These are phyloP conservation scores for Cantharis rufa DNA, from an alignment of 2,888 invertebrate species.

Conservation along the genomic window DNA sequence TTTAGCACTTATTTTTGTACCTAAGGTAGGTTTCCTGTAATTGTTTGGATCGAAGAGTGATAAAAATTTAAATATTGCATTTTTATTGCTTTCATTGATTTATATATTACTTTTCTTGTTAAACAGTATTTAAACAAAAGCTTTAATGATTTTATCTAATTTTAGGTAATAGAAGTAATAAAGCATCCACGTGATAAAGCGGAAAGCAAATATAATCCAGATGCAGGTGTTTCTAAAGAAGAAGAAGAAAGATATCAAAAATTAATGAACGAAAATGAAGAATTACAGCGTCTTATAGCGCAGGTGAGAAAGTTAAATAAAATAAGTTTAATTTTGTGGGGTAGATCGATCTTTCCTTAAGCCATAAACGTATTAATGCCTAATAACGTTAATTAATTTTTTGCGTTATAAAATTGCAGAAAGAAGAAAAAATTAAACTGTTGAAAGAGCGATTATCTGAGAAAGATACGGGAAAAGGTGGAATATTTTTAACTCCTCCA, in stretches of 20 bases:
- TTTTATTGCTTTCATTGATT: too few species aligned
- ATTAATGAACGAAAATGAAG: slow-evolving; percentile 92
- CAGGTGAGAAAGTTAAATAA: slow-evolving; percentile 64
- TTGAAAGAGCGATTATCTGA: slow-evolving; percentile 81
- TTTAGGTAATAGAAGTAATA: slow-evolving; percentile 84
- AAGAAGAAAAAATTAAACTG: slow-evolving; percentile 85
- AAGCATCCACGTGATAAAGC: slow-evolving; percentile 86
- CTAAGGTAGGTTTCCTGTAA: slow-evolving; percentile 75
- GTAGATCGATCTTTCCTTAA: neutral
- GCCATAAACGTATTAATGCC: neutral
- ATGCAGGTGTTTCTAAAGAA: slow-evolving; percentile 80
- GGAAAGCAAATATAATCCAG: slow-evolving; percentile 86
- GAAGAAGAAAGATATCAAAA: slow-evolving; percentile 95
- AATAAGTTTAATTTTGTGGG: neutral
- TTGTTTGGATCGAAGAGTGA: neutral
- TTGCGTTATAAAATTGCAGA: slow-evolving; percentile 60
- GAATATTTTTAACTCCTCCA: slow-evolving; percentile 38
- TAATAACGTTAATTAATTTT: slow-evolving; percentile 12
- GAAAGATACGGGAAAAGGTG: slow-evolving; percentile 66
- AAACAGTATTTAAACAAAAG: too few species aligned
- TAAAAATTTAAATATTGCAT: too few species aligned
- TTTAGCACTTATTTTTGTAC: slow-evolving; percentile 97
- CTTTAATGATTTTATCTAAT: neutral
- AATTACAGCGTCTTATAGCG: slow-evolving; percentile 91
- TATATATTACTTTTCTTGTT: too few species aligned